Evolutionary conservation across 2,888 invertebrate genomes (phyloP), one percentile per base, ranked within the genome.

Genomic region (Mayetiola destructor): DNA sequence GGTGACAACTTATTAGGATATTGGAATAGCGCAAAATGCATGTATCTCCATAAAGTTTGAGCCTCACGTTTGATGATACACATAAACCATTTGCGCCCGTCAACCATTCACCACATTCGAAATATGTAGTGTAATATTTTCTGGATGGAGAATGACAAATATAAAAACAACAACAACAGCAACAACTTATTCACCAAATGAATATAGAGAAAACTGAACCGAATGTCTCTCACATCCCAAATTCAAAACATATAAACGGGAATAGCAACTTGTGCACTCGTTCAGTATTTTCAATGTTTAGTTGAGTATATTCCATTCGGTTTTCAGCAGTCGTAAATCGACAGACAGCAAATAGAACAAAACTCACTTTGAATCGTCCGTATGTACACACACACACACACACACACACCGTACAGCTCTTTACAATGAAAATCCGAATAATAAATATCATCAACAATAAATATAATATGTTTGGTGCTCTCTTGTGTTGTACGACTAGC

Each of bases 381-480:
- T 48, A 27, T 48, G 48, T 48, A 48, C 27, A 48, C 48, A 48
- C 27, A 27, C 48, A 48, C n/a, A 27, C 27, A 27, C 23, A 27
- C 27, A 48, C 27, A 48, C 16, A 48, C 27, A 48, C 48, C n/a
- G 27, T 48, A 23, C 27, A 10, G 9, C 5, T 42, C 42, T 21
- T 48, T 48, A 48, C 48, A 27, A 48, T 48, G 48, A 27, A 48
- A 48, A 48, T 48, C 48, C 48, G 27, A 48, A 48, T 48, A 48
- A 48, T 48, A 48, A 48, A 48, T 48, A 48, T 48, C n/a, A n/a
- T n/a, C 48, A 48, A 48, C 48, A 48, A 48, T 48, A 48, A 48
- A 48, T 48, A 48, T 48, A 48, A 48, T 48, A 48, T 27, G 48
- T 48, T 23, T 27, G 48, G 48, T 48, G 48, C 27, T 48, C 27